Evolutionary conservation across 2,113 vertebrate genomes (phyloP).

Genomic region (Oreochromis aureus): DNA sequence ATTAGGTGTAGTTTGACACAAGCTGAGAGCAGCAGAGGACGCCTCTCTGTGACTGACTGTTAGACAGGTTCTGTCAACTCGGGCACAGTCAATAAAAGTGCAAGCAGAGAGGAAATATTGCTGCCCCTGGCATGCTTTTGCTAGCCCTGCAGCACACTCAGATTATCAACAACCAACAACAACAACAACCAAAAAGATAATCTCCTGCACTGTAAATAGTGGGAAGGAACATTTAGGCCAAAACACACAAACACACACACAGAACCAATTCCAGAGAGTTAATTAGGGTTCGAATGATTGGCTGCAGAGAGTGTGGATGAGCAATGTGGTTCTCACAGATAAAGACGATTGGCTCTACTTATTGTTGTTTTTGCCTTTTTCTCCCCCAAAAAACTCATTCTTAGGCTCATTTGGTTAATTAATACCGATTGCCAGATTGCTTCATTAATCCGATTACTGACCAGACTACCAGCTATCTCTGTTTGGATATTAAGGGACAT

Average conservation of each 20-base stretch:
- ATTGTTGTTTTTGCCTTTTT: slow-evolving; percentile 36
- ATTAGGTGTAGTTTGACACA: not conserved
- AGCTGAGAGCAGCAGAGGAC: not conserved
- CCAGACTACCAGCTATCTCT: slow-evolving; percentile 25
- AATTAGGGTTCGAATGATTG: slow-evolving; percentile 59
- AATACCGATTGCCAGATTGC: slow-evolving; percentile 46
- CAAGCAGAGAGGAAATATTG: slow-evolving; percentile 32
- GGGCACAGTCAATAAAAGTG: slow-evolving; percentile 9
- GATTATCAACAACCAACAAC: slow-evolving; percentile 34
- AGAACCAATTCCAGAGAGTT: slow-evolving; percentile 56
- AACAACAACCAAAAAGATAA: slow-evolving; percentile 18
- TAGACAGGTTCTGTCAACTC: not conserved
- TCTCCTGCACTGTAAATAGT: slow-evolving; percentile 33
- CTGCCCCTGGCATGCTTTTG: slow-evolving; percentile 10
- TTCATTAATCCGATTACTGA: slow-evolving; percentile 52
- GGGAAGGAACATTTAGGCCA: slow-evolving; percentile 10
- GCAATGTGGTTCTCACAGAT: slow-evolving; percentile 61
- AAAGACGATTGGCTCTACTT: slow-evolving; percentile 54
- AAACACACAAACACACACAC: not conserved
- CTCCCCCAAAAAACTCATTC: not conserved
- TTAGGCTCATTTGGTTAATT: slow-evolving; percentile 14
- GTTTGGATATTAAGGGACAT: slow-evolving; percentile 22
- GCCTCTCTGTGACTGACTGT: not conserved
- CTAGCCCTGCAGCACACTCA: slow-evolving; percentile 2
- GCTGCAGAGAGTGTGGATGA: slow-evolving; percentile 51